Evolutionary conservation across 2,888 invertebrate species (phyloP).

Genomic region (Zhuqinia jingwanae): DNA sequence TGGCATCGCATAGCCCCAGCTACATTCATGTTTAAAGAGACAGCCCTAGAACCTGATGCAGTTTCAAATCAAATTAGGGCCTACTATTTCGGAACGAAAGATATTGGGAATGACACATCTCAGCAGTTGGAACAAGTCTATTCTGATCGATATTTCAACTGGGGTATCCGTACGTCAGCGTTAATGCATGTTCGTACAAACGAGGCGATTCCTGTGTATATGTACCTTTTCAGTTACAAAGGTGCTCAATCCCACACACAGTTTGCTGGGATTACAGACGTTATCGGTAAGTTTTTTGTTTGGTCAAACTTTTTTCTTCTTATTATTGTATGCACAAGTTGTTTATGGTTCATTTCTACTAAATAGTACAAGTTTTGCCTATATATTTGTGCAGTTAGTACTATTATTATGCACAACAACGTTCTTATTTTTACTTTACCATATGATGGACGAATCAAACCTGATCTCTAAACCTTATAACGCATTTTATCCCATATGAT

Average conservation of each 20-base stretch:
- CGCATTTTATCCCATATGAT: too few species aligned
- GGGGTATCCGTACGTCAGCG: conserved; percentile 76
- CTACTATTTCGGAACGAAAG: conserved; percentile 82
- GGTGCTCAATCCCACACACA: conserved; percentile 74
- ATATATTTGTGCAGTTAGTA: too few species aligned
- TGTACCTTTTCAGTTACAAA: conserved; percentile 74
- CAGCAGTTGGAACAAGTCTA: conserved; percentile 76
- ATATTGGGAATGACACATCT: conserved; percentile 71
- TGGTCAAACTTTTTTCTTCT: conserved; percentile 2
- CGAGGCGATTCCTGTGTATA: conserved; percentile 76
- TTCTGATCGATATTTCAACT: conserved; percentile 76
- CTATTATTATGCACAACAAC: too few species aligned
- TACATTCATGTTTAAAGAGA: conserved; percentile 83
- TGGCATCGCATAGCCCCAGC: conserved; percentile 85
- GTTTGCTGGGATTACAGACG: conserved; percentile 68
- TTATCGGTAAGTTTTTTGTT: conserved; percentile 66
- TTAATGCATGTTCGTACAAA: conserved; percentile 76
- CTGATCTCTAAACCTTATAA: too few species aligned
- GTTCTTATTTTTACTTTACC: too few species aligned
- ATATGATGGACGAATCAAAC: too few species aligned
- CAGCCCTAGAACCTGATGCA: conserved; percentile 81
- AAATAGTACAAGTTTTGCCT: too few species aligned
- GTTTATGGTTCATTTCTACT: too few species aligned
- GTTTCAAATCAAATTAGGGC: conserved; percentile 83
- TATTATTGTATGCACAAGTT: too few species aligned